Evolutionary conservation across 1,140 invertebrate genomes (phyloP).

Genomic region (Drosophila ogumai): DNA sequence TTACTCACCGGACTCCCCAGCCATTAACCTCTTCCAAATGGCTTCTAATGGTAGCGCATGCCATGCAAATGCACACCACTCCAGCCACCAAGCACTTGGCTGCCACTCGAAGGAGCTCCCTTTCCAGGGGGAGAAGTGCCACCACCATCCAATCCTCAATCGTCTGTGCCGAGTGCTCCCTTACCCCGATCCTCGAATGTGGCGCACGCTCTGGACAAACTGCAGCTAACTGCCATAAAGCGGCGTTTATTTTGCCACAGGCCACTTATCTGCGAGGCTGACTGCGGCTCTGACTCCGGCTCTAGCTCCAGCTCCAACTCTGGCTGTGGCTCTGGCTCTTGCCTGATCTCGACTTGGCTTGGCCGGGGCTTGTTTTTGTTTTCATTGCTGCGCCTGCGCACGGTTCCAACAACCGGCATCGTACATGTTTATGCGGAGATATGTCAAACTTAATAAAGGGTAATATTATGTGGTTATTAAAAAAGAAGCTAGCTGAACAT

Average conservation of each 20-base stretch:
- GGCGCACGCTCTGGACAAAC: conserved; percentile 74
- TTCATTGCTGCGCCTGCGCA: conserved; percentile 69
- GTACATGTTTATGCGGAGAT: conserved; percentile 25
- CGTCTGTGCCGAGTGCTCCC: conserved; percentile 11
- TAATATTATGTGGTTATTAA: not conserved
- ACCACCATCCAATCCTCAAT: conserved; percentile 43
- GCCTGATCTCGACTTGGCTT: conserved; percentile 52
- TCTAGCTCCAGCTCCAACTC: conserved; percentile 22
- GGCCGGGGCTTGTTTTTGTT: conserved; percentile 67
- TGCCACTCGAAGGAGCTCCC: conserved; percentile 61
- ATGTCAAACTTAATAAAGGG: not conserved
- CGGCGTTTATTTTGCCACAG: conserved; percentile 83
- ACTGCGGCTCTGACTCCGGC: conserved; percentile 35
- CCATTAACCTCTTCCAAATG: conserved; percentile 72
- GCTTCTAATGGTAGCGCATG: conserved; percentile 80
- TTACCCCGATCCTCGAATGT: conserved; percentile 38
- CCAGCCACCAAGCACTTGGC: conserved; percentile 60
- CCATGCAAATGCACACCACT: conserved; percentile 77
- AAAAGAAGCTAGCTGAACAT: not conserved
- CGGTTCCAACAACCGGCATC: conserved; percentile 17
- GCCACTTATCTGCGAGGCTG: conserved; percentile 80
- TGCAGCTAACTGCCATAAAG: conserved; percentile 81
- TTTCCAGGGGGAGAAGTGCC: conserved; percentile 49
- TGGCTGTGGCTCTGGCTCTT: conserved; percentile 28
- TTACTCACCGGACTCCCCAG: not conserved